Percentiles rank a stretch among this genome's conserved stretches.
These are phyloP conservation scores for Odontophorus gujanensis DNA, from an alignment of 2,113 vertebrate species.

Conservation along the genomic window DNA sequence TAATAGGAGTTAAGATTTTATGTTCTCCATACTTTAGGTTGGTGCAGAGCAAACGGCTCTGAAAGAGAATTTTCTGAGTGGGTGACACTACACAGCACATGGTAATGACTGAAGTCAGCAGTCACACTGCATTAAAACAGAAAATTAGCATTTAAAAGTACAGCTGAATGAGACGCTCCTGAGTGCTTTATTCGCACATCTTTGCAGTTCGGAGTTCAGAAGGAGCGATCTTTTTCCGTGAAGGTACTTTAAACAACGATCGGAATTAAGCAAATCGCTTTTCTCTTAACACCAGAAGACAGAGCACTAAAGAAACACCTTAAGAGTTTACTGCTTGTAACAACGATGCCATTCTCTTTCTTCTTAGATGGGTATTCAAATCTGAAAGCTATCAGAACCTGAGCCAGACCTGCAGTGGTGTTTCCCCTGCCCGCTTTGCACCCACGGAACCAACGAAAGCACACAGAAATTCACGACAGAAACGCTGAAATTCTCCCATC, in stretches of 20 bases:
- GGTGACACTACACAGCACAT: neutral
- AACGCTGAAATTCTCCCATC: neutral
- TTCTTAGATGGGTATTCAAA: neutral
- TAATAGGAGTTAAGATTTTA: neutral
- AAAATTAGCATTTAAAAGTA: slow-evolving; percentile 32
- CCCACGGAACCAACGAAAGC: neutral
- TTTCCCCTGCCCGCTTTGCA: neutral
- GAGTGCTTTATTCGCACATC: neutral
- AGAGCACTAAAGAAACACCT: neutral
- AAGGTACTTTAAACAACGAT: neutral
- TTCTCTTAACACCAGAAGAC: neutral
- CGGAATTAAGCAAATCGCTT: neutral
- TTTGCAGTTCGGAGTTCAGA: neutral
- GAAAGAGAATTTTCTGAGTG: slow-evolving; percentile 27
- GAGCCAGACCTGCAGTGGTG: neutral
- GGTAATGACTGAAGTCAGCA: slow-evolving; percentile 27
- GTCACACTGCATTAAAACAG: slow-evolving; percentile 49
- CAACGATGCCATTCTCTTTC: neutral
- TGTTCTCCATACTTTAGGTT: neutral
- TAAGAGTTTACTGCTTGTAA: neutral
- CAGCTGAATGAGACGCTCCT: neutral
- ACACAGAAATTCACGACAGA: neutral
- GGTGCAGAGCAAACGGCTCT: slow-evolving; percentile 2
- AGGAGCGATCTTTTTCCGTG: neutral
- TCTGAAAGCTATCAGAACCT: neutral